Conservation (phyloP, 2,797 vertebrate genomes). For the Paratrypauchen microcephalus region DNA sequence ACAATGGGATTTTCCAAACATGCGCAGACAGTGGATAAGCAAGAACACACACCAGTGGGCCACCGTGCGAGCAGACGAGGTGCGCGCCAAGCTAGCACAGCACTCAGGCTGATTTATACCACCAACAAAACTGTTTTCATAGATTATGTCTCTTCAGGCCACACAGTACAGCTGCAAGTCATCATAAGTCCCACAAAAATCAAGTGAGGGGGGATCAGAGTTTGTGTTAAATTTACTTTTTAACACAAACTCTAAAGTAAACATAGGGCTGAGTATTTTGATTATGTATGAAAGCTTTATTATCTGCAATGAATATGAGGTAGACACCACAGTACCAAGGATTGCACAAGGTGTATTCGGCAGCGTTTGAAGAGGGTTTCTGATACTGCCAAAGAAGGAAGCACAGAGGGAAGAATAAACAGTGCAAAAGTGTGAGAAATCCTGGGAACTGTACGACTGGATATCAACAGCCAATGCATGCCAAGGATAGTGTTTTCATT, state of each 20-base stretch:
- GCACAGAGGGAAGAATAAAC: slow-evolving; percentile 65
- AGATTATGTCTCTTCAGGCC: slow-evolving; percentile 68
- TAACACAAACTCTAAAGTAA: slow-evolving; percentile 75
- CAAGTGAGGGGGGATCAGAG: slow-evolving; percentile 72
- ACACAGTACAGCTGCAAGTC: slow-evolving; percentile 74
- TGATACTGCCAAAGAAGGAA: slow-evolving; percentile 66
- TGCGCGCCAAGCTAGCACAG: slow-evolving; percentile 63
- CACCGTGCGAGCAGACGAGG: slow-evolving; percentile 70
- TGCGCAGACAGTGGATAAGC: slow-evolving; percentile 50
- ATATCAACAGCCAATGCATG: slow-evolving; percentile 66
- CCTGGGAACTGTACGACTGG: slow-evolving; percentile 67
- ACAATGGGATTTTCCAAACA: slow-evolving; percentile 63
- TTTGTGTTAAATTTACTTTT: slow-evolving; percentile 76
- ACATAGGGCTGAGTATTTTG: slow-evolving; percentile 45
- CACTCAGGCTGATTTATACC: slow-evolving; percentile 76
- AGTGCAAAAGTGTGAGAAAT: slow-evolving; percentile 62
- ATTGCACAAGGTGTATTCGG: slow-evolving; percentile 53
- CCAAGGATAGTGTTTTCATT: slow-evolving; percentile 72
- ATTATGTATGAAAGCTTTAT: slow-evolving; percentile 1
- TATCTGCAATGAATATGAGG: slow-evolving; percentile 16
- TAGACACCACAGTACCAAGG: slow-evolving; percentile 33
- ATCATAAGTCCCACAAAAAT: slow-evolving; percentile 71
- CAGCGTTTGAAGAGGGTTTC: slow-evolving; percentile 67
- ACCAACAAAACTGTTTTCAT: slow-evolving; percentile 76
- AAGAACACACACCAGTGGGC: slow-evolving; percentile 60